Conservation (phyloP, 2,888 invertebrate species). For the Cylloceria caligata region DNA sequence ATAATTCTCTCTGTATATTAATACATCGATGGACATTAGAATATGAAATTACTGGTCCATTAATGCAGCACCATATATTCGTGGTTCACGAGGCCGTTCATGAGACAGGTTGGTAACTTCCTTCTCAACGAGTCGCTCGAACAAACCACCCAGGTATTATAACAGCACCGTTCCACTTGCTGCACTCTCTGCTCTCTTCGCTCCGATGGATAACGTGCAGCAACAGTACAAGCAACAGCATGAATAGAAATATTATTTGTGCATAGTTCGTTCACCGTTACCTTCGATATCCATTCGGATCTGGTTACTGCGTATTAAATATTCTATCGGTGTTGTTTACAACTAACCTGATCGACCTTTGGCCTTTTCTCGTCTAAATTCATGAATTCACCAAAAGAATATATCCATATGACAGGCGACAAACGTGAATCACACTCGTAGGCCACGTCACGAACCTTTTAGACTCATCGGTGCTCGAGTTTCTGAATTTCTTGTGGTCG, state of each 20-base stretch:
- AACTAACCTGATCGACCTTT: constrained; percentile 13
- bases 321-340: constrained; percentile 9
- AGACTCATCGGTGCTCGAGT: constrained; percentile 44
- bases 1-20: too few relatives aligned
- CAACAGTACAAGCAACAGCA: constrained; percentile 30
- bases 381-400: constrained; percentile 33
- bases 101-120: constrained; percentile 56
- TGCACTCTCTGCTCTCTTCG: constrained; percentile 72
- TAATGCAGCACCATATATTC: constrained; percentile 1
- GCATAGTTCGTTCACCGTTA: constrained; percentile 18
- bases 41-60: neutral
- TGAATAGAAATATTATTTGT: constrained; percentile 38
- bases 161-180: constrained; percentile 75
- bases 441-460: constrained; percentile 51
- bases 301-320: neutral
- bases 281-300: constrained; percentile 4
- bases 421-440: constrained; percentile 45
- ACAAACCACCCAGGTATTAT: constrained; percentile 67
- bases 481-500: constrained; percentile 37
- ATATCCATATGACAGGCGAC: neutral
- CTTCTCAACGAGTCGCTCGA: constrained; percentile 49
- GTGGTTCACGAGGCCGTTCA: constrained; percentile 52
- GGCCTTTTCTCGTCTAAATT: constrained; percentile 16
- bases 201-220: constrained; percentile 76
- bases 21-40: neutral